These are phyloP conservation scores for Crotalus helleri DNA, from an alignment of 2,113 vertebrate genomes.

Conservation along the genomic window DNA sequence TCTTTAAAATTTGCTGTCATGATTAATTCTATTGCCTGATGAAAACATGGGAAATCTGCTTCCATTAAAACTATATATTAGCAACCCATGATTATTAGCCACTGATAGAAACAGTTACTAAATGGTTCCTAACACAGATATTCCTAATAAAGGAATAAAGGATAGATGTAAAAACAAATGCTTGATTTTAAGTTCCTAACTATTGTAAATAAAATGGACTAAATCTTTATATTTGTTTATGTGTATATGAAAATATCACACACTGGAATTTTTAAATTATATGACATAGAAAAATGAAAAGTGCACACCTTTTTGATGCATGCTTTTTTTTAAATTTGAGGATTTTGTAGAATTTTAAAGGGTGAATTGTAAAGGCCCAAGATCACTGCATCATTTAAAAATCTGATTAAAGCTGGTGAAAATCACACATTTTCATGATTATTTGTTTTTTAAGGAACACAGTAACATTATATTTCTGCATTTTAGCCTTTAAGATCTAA, in stretches of 20 bases:
- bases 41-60: not conserved
- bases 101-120: not conserved
- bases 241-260: not conserved
- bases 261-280: not conserved
- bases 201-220: not conserved
- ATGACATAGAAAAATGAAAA: not conserved
- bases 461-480: not conserved
- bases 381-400: not conserved
- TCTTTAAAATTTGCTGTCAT: not conserved
- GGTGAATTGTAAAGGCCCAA: not conserved
- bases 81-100: not conserved
- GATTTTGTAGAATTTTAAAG: not conserved
- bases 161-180: not conserved
- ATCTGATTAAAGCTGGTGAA: not conserved
- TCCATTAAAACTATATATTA: not conserved
- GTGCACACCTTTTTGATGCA: not conserved
- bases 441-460: not conserved
- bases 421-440: not conserved
- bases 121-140: not conserved
- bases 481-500: not conserved
- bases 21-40: not conserved
- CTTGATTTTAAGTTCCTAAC: not conserved
- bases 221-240: not conserved
- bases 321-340: not conserved
- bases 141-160: not conserved